Evolutionary conservation across 2,888 invertebrate genomes (phyloP), one percentile per base, ranked within the genome.

Genomic region (Pocota personata): DNA sequence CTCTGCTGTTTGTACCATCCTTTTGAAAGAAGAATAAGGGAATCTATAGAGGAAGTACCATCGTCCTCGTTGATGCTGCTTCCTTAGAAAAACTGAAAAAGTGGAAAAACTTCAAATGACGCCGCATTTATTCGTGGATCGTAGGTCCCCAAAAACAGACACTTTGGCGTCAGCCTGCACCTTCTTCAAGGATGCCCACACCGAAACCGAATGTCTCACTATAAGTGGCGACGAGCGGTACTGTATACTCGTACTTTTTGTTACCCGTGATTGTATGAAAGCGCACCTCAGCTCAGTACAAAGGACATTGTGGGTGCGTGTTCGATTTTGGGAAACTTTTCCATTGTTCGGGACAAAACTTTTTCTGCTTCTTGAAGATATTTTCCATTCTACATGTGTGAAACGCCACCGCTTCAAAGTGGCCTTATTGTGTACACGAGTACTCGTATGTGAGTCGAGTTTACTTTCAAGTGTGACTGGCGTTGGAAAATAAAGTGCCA

Each of bases 261-360:
- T 16, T 48, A 14, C 35, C 21, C 1, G 4, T 60, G 7, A 77
- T 69, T 62, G 67, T 79, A 48, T 21, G 10, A 66, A 80, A 76
- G 84, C 71, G 43, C 32, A 16, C 48, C 19, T 27, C 60, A 50
- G 43, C 35, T 6, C 37, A 71, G 50, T 32, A 77, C 76, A 57
- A 79, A 84, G 73, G 76, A 60, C 84, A 76, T 80, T 76, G 66
- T 48, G 40, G 64, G 57, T 76, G 71, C 66, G 82, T 76, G 82
- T 86, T 86, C 82, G 76, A 77, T 82, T 72, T 66, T 19, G 57
- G 21, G 27, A 82, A 82, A 82, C 52, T 86, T 86, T 62, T 46
- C 66, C 69, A 75, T 71, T 84, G 75, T 84, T 80, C 69, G 52
- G 32, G 27, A 32, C 32, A 32, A 69, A 71, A 82, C 67, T 14